phyloP scores from a whole-genome alignment of 2,113 vertebrate species.

The Lichenostomus cassidix region DNA sequence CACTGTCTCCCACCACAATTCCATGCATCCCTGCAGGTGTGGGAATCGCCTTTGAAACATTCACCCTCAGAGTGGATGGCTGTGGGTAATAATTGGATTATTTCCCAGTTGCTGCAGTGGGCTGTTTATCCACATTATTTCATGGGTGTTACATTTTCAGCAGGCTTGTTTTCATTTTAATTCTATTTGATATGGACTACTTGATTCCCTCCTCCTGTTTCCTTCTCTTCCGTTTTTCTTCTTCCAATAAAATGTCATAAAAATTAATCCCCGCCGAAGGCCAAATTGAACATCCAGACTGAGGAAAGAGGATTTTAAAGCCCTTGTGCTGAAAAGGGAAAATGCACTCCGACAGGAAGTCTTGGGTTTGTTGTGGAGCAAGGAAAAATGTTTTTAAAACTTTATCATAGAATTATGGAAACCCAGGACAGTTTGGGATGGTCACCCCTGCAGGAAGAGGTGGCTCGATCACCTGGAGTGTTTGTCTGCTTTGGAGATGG shows the following conservation, averaged over 20 bases:
- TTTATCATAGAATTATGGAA: not conserved
- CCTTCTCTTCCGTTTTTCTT: not conserved
- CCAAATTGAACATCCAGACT: conserved; percentile 6
- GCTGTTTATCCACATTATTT: not conserved
- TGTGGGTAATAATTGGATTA: not conserved
- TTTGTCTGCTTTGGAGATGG: not conserved
- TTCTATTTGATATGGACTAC: not conserved
- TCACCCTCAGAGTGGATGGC: not conserved
- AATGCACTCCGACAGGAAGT: not conserved
- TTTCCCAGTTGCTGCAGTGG: not conserved
- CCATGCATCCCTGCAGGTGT: not conserved
- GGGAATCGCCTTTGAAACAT: rapidly evolving
- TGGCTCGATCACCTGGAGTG: not conserved
- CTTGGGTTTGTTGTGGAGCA: not conserved
- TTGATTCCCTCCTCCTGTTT: conserved; percentile 8
- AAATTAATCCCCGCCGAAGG: not conserved
- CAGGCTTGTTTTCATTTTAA: not conserved
- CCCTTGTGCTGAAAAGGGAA: not conserved
- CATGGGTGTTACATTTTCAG: not conserved
- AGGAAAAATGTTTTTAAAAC: not conserved
- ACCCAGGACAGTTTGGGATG: not conserved
- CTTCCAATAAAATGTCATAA: conserved; percentile 23
- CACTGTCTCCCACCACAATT: not conserved
- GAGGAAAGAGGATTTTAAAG: conserved; percentile 9
- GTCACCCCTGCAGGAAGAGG: not conserved